Evolutionary conservation across 2,113 vertebrate species (phyloP).

Genomic region (Chlamydotis undulata): DNA sequence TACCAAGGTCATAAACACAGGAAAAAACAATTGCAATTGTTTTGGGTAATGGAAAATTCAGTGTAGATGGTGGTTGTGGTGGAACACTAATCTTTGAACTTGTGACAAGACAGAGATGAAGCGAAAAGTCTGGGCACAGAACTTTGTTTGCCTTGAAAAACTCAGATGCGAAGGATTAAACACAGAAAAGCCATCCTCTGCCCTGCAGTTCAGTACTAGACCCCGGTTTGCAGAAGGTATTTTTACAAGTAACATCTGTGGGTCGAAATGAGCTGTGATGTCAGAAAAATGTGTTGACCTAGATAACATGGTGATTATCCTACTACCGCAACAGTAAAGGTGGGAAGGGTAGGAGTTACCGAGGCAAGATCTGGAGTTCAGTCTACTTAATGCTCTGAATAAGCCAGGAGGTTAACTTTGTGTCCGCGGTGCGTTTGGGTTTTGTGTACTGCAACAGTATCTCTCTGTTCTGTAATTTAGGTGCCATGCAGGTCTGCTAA

Average conservation of each 20-base stretch:
- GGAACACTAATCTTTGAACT: not conserved
- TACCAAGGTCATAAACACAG: not conserved
- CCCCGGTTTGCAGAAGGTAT: not conserved
- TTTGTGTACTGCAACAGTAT: not conserved
- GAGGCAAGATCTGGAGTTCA: not conserved
- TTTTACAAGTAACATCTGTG: not conserved
- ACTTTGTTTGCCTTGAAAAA: not conserved
- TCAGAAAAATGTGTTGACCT: not conserved
- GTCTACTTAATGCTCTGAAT: not conserved
- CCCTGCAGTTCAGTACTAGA: not conserved
- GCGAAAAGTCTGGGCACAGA: not conserved
- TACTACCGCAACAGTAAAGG: not conserved
- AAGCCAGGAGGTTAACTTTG: not conserved
- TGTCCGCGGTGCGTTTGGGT: not conserved
- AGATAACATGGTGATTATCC: not conserved
- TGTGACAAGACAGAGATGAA: not conserved
- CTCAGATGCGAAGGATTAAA: not conserved
- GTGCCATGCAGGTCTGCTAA: constrained; percentile 72
- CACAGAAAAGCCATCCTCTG: accelerated
- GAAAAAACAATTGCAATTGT: not conserved
- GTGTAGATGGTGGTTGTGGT: not conserved
- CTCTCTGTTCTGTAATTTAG: constrained; percentile 69
- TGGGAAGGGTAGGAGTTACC: not conserved
- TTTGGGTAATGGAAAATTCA: constrained; percentile 1
- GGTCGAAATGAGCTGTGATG: not conserved